A percentile compares a stretch with the other conserved stretches of the same genome.
Evolutionary conservation across 2,797 vertebrate species (phyloP).

Genomic region (Acipenser oxyrinchus): DNA sequence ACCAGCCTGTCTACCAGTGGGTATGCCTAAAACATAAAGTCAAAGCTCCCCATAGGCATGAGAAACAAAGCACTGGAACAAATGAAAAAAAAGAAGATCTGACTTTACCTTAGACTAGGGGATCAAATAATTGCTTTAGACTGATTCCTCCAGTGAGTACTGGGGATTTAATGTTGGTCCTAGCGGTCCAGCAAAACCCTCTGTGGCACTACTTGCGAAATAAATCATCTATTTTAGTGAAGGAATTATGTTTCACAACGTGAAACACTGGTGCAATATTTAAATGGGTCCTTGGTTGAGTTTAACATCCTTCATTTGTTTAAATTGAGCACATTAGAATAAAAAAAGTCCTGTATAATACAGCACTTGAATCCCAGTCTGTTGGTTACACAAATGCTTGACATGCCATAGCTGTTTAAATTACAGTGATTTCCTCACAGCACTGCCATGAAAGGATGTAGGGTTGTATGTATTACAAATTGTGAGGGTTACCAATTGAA

Average conservation of each 20-base stretch:
- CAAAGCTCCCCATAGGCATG: background rate
- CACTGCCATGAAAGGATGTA: no score
- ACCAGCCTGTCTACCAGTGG: constrained; percentile 32
- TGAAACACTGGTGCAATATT: no score
- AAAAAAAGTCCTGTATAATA: no score
- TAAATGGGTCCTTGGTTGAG: no score
- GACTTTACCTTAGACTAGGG: background rate
- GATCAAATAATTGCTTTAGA: background rate
- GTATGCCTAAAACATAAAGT: constrained; percentile 21
- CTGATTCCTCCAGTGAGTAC: background rate
- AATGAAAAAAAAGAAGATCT: constrained; percentile 12
- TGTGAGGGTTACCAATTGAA: background rate
- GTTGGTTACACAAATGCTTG: no score
- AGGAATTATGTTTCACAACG: background rate
- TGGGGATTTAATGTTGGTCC: background rate
- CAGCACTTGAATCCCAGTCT: no score
- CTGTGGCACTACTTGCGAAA: background rate
- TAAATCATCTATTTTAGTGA: background rate
- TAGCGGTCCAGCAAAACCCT: background rate
- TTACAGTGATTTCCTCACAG: no score
- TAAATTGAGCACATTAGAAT: no score
- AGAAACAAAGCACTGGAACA: background rate
- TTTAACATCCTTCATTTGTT: no score
- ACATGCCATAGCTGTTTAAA: no score
- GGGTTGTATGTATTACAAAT: no score